These are phyloP conservation scores for Parasteatoda lunata DNA, from an alignment of 2,888 invertebrate species.

Conservation along the genomic window DNA sequence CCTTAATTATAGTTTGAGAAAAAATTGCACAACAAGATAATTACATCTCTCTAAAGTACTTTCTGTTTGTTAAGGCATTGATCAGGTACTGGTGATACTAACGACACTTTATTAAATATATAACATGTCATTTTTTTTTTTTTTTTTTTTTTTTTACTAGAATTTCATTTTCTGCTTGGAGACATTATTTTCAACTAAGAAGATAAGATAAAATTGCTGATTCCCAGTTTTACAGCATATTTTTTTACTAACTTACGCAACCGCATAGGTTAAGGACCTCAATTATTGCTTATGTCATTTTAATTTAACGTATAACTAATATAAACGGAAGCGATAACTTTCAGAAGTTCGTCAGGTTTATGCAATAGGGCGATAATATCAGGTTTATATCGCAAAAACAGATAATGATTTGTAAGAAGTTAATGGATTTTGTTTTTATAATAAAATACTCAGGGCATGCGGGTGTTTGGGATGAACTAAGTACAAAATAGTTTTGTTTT, in stretches of 20 bases:
- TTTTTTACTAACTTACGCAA: not conserved
- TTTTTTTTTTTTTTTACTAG: too few relatives aligned
- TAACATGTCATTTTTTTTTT: not conserved
- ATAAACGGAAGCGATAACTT: too few relatives aligned
- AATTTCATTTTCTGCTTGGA: too few relatives aligned
- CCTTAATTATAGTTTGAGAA: constrained; percentile 30
- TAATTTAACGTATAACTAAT: not conserved
- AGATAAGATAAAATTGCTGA: not conserved
- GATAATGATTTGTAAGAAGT: not conserved
- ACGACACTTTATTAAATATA: not conserved
- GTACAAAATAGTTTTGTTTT: too few relatives aligned
- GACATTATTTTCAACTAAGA: not conserved
- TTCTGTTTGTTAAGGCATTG: not conserved
- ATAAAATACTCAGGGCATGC: too few relatives aligned
- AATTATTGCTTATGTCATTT: not conserved
- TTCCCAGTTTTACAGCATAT: not conserved
- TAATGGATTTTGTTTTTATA: not conserved
- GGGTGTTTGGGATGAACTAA: too few relatives aligned
- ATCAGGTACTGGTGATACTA: not conserved
- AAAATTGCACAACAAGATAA: constrained; percentile 12
- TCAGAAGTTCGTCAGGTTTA: too few relatives aligned
- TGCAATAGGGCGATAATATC: too few relatives aligned
- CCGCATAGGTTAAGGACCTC: not conserved
- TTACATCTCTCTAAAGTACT: constrained; percentile 1
- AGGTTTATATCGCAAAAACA: too few relatives aligned